Conservation (phyloP, 2,888 invertebrate genomes). For the Lycaena phlaeas region DNA sequence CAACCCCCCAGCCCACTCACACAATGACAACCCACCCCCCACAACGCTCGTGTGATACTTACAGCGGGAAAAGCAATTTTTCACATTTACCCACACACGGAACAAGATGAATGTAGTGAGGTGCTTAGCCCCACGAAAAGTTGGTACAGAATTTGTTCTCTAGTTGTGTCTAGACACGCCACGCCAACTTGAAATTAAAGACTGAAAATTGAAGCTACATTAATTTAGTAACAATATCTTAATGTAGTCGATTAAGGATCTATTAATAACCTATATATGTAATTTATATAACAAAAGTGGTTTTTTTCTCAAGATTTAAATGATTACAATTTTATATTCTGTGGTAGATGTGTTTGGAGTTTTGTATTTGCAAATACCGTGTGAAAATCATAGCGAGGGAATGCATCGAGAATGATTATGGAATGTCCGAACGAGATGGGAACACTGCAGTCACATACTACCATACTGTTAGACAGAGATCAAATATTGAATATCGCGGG, state of each 20-base stretch:
- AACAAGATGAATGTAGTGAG: slow-evolving; percentile 47
- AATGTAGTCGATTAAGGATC: no score
- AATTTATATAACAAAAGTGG: no score
- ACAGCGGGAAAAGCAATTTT: slow-evolving; percentile 61
- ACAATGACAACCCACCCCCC: slow-evolving; percentile 26
- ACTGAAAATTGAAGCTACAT: no score
- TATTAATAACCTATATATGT: no score
- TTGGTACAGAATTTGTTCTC: slow-evolving; percentile 67
- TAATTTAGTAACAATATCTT: no score
- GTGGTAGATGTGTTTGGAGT: slow-evolving; percentile 44
- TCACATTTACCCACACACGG: slow-evolving; percentile 63
- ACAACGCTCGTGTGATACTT: slow-evolving; percentile 33
- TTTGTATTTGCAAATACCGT: slow-evolving; percentile 44
- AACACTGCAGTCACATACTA: slow-evolving; percentile 59
- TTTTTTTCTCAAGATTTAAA: no score
- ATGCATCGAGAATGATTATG: slow-evolving; percentile 72
- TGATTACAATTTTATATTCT: no score
- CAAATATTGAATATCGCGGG: slow-evolving; percentile 65
- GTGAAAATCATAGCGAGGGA: slow-evolving; percentile 68
- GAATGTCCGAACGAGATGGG: slow-evolving; percentile 63
- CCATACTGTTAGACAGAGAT: slow-evolving; percentile 71
- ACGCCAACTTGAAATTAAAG: no score
- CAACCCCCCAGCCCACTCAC: slow-evolving; percentile 36
- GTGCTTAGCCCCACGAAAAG: slow-evolving; percentile 64
- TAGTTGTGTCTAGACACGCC: slow-evolving; percentile 68